Evolutionary conservation across 2,797 vertebrate species (phyloP).

Genomic region (Spondyliosoma cantharus): DNA sequence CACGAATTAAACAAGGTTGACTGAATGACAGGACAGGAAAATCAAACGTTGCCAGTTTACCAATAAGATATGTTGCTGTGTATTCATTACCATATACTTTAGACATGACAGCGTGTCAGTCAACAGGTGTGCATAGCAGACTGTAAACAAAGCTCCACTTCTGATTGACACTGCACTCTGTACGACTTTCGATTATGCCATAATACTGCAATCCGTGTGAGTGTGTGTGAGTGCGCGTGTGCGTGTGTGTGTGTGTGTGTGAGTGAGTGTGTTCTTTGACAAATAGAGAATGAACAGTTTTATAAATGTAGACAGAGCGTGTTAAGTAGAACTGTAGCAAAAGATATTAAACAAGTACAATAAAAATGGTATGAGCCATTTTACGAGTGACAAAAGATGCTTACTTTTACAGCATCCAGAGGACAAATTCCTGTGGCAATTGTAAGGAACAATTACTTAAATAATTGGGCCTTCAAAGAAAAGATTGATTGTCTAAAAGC

Average conservation of each 20-base stretch:
- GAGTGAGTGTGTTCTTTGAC: conserved; percentile 56
- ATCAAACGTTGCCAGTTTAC: conserved; percentile 46
- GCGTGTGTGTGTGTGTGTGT: conserved; percentile 10
- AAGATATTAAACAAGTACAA: conserved; percentile 80
- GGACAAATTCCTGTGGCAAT: conserved; percentile 86
- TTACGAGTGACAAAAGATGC: conserved; percentile 84
- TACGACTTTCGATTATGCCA: conserved; percentile 65
- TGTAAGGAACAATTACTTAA: conserved; percentile 89
- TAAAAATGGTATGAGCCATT: conserved; percentile 80
- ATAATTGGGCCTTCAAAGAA: conserved; percentile 87
- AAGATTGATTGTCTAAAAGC: conserved; percentile 89
- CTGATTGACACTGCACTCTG: conserved; percentile 69
- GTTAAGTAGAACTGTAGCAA: conserved; percentile 70
- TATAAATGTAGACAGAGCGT: conserved; percentile 77
- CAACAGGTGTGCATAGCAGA: conserved; percentile 72
- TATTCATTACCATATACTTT: conserved; percentile 46
- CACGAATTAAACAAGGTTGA: conserved; percentile 18
- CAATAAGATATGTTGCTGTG: conserved; percentile 39
- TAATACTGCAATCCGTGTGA: conserved; percentile 38
- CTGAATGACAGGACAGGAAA: conserved; percentile 50
- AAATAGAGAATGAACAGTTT: conserved; percentile 74
- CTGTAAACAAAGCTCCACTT: conserved; percentile 67
- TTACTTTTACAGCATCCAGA: conserved; percentile 83
- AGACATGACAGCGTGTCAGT: conserved; percentile 66
- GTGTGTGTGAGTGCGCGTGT: not conserved